These are phyloP conservation scores for Archocentrus centrarchus DNA, from an alignment of 2,113 vertebrate genomes.

Conservation along the genomic window DNA sequence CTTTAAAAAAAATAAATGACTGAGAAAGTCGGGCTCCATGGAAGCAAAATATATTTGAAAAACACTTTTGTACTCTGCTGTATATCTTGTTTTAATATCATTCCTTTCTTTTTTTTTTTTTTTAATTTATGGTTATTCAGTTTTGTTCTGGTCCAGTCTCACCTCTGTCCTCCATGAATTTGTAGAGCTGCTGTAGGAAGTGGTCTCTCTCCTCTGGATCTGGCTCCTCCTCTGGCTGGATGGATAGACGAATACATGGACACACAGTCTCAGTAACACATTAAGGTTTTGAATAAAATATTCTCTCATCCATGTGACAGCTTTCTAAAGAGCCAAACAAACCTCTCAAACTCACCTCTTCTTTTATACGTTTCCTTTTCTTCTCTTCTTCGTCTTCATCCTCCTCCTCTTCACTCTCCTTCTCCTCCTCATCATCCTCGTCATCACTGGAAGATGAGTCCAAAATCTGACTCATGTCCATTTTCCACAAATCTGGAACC, in stretches of 20 bases:
- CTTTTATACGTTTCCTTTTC: slow-evolving; percentile 67
- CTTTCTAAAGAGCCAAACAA: background rate
- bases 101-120: background rate
- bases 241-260: background rate
- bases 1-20: background rate
- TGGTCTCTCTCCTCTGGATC: slow-evolving; percentile 97
- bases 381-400: slow-evolving; percentile 79
- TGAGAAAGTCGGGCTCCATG: no score
- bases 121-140: no score
- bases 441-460: slow-evolving; percentile 97
- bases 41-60: no score
- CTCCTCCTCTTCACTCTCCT: slow-evolving; percentile 83
- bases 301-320: background rate
- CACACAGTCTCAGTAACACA: background rate
- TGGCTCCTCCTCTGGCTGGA: slow-evolving; percentile 93
- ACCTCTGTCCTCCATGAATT: slow-evolving; percentile 99
- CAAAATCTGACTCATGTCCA: slow-evolving; percentile 97
- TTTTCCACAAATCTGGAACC: slow-evolving; percentile 93
- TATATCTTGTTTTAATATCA: no score
- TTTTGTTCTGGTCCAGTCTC: slow-evolving; percentile 30
- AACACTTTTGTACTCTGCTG: no score
- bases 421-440: slow-evolving; percentile 84
- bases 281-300: background rate
- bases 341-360: slow-evolving; percentile 66
- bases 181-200: slow-evolving; percentile 99